Base-by-base conservation (phyloP, 2,113 vertebrate genomes). In the Strigops habroptila region DNA sequence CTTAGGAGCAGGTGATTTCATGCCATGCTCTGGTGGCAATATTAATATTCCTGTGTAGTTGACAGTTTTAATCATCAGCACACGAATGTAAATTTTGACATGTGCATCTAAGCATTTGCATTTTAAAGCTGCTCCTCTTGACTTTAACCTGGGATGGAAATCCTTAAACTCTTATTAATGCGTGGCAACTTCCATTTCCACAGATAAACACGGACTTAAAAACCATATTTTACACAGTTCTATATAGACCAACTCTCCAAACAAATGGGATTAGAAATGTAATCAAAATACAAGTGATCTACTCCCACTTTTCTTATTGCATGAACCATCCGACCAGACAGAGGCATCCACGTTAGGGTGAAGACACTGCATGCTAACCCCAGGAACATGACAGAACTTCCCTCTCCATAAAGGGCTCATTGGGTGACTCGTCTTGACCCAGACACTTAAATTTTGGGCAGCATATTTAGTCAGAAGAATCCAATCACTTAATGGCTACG, bases 381-480 rank as follows among this genome's bases (percentile, higher is more conserved):
- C 87, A 84, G 43, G 23, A 41, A 46, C 37, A 33, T 1, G 17
- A 44, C 2, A 80, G 25, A 80, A 68, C 23, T 27, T 30, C 60
- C 24, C 12, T 48, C 53, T 4, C 60, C 1, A 0, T 14, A n/a
- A 57, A 70, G 7, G 17, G 6, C 39, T 5, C 46, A 12, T 0
- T 4, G n/a, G 23, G n/a, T 7, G 25, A 52, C 63, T 41, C 48
- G 25, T 48, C 65, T 41, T 4, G 3, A 64, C 14, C 22, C 2
- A 48, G 24, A 91, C 55, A 62, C 31, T 33, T 48, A n/a, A 11
- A 30, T 78, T 77, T 67, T 4, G 55, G 22, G 25, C 44, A 35
- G 18, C 41, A 18, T 12, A 27, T 39, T 86, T 67, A 78, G 22
- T 35, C 60, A 87, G 60, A 90, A 71, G 43, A 82, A 87, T n/a